Evolutionary conservation across 1,140 invertebrate species (phyloP).

Genomic region (Dendroctonus ponderosae): DNA sequence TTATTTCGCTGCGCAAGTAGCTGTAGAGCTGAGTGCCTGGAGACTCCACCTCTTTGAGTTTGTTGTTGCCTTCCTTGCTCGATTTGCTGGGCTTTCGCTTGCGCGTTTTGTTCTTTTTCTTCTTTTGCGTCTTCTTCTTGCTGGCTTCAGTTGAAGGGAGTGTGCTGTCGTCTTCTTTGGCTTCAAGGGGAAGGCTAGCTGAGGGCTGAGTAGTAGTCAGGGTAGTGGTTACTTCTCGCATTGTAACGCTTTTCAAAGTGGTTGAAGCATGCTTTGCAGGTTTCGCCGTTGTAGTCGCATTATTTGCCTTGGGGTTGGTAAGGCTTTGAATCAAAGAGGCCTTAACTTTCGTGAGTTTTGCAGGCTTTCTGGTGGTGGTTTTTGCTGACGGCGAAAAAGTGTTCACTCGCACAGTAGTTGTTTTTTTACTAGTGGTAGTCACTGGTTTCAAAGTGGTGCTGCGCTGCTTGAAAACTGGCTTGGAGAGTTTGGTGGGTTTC

Average conservation of each 20-base stretch:
- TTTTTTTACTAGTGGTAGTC: conserved; percentile 39
- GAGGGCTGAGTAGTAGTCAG: conserved; percentile 31
- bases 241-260: background rate
- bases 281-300: conserved; percentile 7
- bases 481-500: conserved; percentile 33
- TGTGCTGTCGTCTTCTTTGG: conserved; percentile 59
- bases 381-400: conserved; percentile 32
- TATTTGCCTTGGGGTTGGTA: conserved; percentile 22
- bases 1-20: conserved; percentile 73
- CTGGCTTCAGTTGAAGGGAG: conserved; percentile 47
- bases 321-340: conserved; percentile 37
- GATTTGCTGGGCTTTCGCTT: conserved; percentile 57
- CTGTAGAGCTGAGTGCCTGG: conserved; percentile 74
- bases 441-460: conserved; percentile 41
- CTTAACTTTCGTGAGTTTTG: conserved; percentile 43
- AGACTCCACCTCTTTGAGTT: conserved; percentile 53
- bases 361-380: conserved; percentile 33
- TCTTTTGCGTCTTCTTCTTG: conserved; percentile 53
- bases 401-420: conserved; percentile 31
- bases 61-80: conserved; percentile 52
- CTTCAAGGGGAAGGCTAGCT: conserved; percentile 47
- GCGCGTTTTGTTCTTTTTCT: conserved; percentile 62
- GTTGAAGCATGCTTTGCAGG: background rate
- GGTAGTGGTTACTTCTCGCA: background rate
- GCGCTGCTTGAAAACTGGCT: conserved; percentile 47